Base-by-base conservation (phyloP, 2,797 vertebrate genomes). In the Numenius phaeopus region DNA sequence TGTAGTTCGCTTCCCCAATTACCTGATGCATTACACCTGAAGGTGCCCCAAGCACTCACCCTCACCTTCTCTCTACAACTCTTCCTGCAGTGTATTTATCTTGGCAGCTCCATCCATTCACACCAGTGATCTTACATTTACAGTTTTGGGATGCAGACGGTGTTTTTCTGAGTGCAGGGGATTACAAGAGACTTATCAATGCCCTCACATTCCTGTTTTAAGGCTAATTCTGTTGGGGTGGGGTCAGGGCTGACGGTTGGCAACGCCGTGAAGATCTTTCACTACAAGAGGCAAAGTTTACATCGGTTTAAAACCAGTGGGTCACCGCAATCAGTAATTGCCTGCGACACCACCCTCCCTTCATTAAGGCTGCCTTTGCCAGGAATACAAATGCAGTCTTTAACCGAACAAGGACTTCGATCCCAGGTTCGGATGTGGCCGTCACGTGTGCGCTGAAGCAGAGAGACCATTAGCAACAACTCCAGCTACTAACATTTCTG, bases 381-480 rank as follows among this genome's bases (percentile, higher is more conserved):
- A 91, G 58, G 42, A 91, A 32, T 0, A 30, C 54, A 84, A 47
- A 54, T 2, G 1, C 2, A 17, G 29, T 1, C 42, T 70, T 54
- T 29, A 59, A 75, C 50, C 10, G n/a, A 40, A 34, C 21, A 44
- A 21, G 21, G 11, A 22, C 29, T 79, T 78, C 0, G 0, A 76
- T 49, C 30, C 1, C 50, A 0, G 0, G 32, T 76, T 57, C 30
- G 2, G 69, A n/a, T 34, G 39, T 1, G 0, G 37, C 42, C 5
- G 0, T 22, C 24, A 9, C 1, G 0, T 0, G 6, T 2, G 2
- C 3, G 0, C 50, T 18, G n/a, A 67, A 80, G 29, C 17, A 1
- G 39, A 83, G 67, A 46, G 5, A 61, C 4, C 65, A n/a, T 26
- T 1, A 73, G 46, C 16, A 69, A 26, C 40, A 49, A 2, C 29